Conservation (phyloP, 1,140 invertebrate genomes). For the Atta colombica region DNA sequence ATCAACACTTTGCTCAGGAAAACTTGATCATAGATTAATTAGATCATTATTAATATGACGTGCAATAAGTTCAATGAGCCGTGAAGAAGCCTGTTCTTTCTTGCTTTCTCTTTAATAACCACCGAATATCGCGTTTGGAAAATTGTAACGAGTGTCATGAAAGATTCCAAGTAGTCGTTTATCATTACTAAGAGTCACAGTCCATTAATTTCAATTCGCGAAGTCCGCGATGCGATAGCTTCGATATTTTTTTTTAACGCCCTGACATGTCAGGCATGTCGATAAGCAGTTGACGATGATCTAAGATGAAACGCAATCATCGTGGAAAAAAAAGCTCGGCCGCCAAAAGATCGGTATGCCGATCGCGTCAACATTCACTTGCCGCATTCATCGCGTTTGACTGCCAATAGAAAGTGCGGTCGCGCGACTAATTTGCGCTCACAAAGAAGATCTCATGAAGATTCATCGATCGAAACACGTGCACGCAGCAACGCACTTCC, state of each 20-base stretch:
- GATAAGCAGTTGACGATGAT: conserved; percentile 29
- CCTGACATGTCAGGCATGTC: not conserved
- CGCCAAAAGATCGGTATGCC: not conserved
- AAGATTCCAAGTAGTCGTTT: not conserved
- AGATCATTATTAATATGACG: conserved; percentile 9
- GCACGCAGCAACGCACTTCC: conserved; percentile 67
- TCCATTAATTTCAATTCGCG: conserved; percentile 26
- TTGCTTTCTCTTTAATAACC: conserved; percentile 22
- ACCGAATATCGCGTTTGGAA: not conserved
- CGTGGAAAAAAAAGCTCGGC: conserved; percentile 9
- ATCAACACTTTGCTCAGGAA: not conserved
- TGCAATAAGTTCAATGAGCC: conserved; percentile 20
- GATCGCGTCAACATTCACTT: conserved; percentile 46
- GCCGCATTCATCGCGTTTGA: conserved; percentile 23
- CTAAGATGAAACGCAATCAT: conserved; percentile 39
- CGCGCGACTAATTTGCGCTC: conserved; percentile 62
- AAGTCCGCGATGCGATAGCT: not conserved
- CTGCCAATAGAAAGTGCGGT: conserved; percentile 64
- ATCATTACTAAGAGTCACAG: not conserved
- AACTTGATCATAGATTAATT: not conserved
- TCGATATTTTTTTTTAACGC: conserved; percentile 17
- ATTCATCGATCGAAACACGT: conserved; percentile 56
- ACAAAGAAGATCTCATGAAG: conserved; percentile 26
- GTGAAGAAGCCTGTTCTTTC: not conserved
- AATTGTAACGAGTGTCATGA: not conserved